phyloP scores from a whole-genome alignment of 2,797 vertebrate species.

The Phoxinus dragarum region DNA sequence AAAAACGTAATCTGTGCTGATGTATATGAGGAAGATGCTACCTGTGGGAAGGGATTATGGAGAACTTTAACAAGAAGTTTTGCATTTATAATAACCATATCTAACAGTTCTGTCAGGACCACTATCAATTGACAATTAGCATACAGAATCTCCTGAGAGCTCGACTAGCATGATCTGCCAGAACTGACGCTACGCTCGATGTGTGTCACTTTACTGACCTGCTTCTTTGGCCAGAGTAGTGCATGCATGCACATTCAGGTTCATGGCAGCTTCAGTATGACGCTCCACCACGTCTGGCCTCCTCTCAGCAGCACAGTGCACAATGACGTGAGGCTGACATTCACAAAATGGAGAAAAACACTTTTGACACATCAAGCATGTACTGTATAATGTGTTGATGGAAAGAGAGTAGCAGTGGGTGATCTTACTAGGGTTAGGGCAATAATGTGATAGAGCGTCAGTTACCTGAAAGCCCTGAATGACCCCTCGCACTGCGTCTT shows the following conservation, averaged over 20 bases:
- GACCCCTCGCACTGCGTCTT: conserved; percentile 82
- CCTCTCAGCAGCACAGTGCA: conserved; percentile 95
- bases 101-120: background rate
- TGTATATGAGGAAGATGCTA: conserved; percentile 88
- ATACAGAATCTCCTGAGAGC: too few species aligned
- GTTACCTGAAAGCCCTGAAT: conserved; percentile 87
- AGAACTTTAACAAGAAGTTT: background rate
- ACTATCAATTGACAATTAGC: too few species aligned
- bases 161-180: too few species aligned
- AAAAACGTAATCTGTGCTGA: conserved; percentile 96
- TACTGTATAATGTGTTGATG: background rate
- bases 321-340: conserved; percentile 88
- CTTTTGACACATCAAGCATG: background rate
- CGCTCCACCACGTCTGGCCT: conserved; percentile 93
- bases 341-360: background rate
- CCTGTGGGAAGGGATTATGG: conserved; percentile 65
- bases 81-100: conserved; percentile 1
- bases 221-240: conserved; percentile 91
- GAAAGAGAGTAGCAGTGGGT: background rate
- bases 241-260: conserved; percentile 91
- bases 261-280: conserved; percentile 87
- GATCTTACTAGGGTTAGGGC: background rate
- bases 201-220: conserved; percentile 74
- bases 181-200: too few species aligned
- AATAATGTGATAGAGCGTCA: background rate